A percentile compares a stretch with the other conserved stretches of the same genome.
Conservation (phyloP, 1,140 invertebrate species). For the Saccostrea echinata region DNA sequence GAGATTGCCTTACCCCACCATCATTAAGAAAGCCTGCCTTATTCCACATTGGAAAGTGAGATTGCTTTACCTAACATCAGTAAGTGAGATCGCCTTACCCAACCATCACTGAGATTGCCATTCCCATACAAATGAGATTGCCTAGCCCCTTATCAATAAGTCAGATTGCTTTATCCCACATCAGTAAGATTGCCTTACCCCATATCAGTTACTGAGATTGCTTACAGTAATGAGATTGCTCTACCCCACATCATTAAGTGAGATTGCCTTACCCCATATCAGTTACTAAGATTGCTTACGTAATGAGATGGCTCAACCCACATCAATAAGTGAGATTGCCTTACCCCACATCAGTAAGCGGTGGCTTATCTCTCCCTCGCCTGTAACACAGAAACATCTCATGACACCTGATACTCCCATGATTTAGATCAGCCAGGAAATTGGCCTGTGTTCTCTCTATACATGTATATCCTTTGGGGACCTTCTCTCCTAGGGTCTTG, state of each 20-base stretch:
- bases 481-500: slow-evolving; percentile 90
- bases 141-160: slow-evolving; percentile 82
- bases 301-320: not conserved
- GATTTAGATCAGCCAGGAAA: slow-evolving; percentile 93
- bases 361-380: slow-evolving; percentile 95
- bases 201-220: too few relatives aligned
- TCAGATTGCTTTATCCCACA: slow-evolving; percentile 88
- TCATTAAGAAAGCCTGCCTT: slow-evolving; percentile 87
- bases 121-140: not conserved
- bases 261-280: not conserved
- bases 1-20: slow-evolving; percentile 89
- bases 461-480: slow-evolving; percentile 84
- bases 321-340: slow-evolving; percentile 49
- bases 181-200: slow-evolving; percentile 87
- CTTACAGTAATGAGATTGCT: too few relatives aligned
- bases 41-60: too few relatives aligned
- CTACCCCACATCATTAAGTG: not conserved
- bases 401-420: slow-evolving; percentile 95
- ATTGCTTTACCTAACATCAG: too few relatives aligned
- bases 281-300: slow-evolving; percentile 80
- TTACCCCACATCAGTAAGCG: slow-evolving; percentile 98
- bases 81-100: too few relatives aligned
- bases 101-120: slow-evolving; percentile 62
- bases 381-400: slow-evolving; percentile 96
- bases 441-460: slow-evolving; percentile 92